These are phyloP conservation scores for Clarias macrocephalus DNA, from an alignment of 2,113 vertebrate species.

Conservation along the genomic window DNA sequence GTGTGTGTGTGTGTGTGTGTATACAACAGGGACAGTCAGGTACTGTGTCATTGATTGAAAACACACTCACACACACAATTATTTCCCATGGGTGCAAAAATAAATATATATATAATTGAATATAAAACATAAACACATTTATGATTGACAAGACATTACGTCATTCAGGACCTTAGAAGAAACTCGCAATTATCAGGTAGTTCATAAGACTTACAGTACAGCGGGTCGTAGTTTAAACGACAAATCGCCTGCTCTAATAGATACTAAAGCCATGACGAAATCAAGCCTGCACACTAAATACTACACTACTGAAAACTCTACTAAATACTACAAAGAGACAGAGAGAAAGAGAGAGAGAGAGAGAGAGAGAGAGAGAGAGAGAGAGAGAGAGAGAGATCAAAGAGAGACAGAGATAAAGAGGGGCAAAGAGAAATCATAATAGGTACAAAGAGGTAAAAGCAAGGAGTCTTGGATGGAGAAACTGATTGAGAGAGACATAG, in stretches of 20 bases:
- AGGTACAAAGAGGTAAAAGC: neutral
- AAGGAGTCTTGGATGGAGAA: neutral
- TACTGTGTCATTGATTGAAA: neutral
- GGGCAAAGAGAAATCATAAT: neutral
- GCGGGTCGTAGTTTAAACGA: no score
- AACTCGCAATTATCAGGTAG: no score
- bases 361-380: neutral
- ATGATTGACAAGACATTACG: no score
- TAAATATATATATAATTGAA: neutral
- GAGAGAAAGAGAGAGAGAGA: neutral
- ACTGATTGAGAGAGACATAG: neutral
- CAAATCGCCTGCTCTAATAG: no score
- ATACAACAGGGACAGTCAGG: neutral
- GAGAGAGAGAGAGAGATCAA: neutral
- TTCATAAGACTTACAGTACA: no score
- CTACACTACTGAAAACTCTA: no score
- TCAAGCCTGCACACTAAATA: no score
- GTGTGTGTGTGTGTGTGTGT: slow-evolving; percentile 20
- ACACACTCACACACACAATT: neutral
- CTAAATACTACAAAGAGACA: neutral
- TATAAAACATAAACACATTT: no score
- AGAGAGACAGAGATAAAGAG: neutral
- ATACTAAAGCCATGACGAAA: no score
- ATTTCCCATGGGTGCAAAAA: neutral
- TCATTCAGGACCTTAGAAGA: no score